A percentile compares a stretch with the other conserved stretches of the same genome.
Conservation (phyloP, 2,888 invertebrate genomes). For the Rhynchonema sp. region DNA sequence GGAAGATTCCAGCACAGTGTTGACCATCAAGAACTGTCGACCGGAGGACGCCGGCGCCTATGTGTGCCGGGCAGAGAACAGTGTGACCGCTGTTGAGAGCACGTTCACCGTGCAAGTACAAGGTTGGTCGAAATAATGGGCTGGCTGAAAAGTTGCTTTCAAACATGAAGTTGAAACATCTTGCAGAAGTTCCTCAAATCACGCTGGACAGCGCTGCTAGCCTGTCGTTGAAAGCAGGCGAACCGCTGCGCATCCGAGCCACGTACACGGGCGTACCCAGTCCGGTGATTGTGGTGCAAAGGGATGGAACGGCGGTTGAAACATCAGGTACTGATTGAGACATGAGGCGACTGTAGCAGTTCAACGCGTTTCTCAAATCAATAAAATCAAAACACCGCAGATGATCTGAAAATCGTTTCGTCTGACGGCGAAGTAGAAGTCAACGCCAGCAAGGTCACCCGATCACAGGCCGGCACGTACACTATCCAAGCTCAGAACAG, state of each 20-base stretch:
- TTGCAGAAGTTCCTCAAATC: neutral
- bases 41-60: conserved; percentile 16
- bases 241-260: neutral
- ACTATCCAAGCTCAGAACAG: neutral
- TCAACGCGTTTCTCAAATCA: no score
- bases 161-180: neutral
- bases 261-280: neutral
- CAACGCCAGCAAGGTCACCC: neutral
- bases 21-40: conserved; percentile 5
- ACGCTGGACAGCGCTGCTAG: neutral
- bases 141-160: no score
- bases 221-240: neutral
- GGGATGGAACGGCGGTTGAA: no score
- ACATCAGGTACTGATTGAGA: no score
- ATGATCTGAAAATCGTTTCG: neutral
- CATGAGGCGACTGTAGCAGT: no score
- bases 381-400: neutral
- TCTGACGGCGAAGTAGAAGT: neutral
- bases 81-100: neutral
- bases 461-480: neutral
- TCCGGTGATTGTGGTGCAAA: neutral
- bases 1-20: neutral
- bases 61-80: conserved; percentile 9
- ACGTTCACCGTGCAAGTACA: neutral
- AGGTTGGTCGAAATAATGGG: neutral